Percentiles rank a stretch among this genome's conserved stretches.
These are phyloP conservation scores for Sebastes aleutianus DNA, from an alignment of 2,797 vertebrate genomes.

Conservation along the genomic window DNA sequence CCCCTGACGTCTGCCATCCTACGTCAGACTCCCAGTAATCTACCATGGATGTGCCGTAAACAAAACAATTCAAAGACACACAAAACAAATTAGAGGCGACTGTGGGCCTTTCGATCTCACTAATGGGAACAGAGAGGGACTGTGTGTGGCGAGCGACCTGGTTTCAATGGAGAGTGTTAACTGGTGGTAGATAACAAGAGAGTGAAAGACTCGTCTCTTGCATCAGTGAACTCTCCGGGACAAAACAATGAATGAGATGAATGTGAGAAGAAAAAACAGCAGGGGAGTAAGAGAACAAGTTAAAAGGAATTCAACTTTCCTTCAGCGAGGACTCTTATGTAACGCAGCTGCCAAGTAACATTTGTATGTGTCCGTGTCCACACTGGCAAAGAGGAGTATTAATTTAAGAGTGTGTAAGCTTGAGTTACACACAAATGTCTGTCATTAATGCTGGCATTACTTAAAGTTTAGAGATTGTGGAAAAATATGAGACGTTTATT, in stretches of 20 bases:
- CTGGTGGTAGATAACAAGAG: background rate
- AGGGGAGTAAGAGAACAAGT: background rate
- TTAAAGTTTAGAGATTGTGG: background rate
- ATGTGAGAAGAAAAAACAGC: background rate
- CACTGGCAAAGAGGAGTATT: background rate
- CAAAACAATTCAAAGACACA: background rate
- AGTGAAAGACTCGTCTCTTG: background rate
- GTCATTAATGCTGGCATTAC: background rate
- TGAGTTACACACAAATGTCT: background rate
- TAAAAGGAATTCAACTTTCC: constrained; percentile 27
- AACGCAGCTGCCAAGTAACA: background rate
- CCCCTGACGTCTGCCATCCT: background rate
- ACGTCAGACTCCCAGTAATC: background rate
- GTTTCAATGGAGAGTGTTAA: background rate
- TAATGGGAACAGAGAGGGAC: background rate
- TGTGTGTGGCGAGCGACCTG: constrained; percentile 7
- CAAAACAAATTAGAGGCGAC: background rate
- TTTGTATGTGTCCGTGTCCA: background rate
- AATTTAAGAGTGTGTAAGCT: background rate
- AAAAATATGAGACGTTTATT: background rate
- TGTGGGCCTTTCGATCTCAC: background rate
- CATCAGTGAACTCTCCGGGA: background rate
- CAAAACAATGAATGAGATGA: constrained; percentile 11
- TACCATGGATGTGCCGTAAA: background rate
- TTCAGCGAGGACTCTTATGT: constrained; percentile 14